phyloP scores from a whole-genome alignment of 2,797 vertebrate genomes.

The Xiphophorus birchmanni region DNA sequence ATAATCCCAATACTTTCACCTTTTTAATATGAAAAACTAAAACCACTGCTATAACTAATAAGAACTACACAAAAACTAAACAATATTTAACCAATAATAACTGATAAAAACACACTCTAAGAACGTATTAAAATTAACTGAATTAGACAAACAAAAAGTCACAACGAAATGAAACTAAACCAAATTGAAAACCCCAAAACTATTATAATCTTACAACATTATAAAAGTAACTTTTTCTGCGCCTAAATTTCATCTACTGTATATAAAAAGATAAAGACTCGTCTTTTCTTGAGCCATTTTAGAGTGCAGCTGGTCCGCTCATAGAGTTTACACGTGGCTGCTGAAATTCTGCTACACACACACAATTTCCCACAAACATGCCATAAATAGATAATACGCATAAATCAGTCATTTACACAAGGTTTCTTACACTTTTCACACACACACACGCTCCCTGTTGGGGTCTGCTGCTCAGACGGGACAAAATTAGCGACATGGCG shows the following conservation, averaged over 20 bases:
- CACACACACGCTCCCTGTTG: constrained; percentile 15
- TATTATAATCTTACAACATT: too few relatives aligned
- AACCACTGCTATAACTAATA: too few relatives aligned
- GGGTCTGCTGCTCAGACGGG: constrained; percentile 30
- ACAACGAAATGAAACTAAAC: too few relatives aligned
- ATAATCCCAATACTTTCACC: too few relatives aligned
- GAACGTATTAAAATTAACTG: too few relatives aligned
- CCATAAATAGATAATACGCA: constrained; percentile 32
- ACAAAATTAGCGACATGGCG: constrained; percentile 71
- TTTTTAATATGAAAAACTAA: too few relatives aligned
- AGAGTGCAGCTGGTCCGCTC: constrained; percentile 3
- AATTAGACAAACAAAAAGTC: too few relatives aligned
- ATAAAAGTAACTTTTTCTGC: too few relatives aligned
- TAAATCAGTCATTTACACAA: constrained; percentile 15
- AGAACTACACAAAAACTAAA: too few relatives aligned
- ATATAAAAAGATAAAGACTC: not conserved
- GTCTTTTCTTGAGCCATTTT: not conserved
- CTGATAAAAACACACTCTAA: too few relatives aligned
- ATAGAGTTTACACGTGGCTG: constrained; percentile 40
- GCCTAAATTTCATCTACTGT: not conserved
- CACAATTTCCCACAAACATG: constrained; percentile 12
- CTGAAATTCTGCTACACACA: constrained; percentile 34
- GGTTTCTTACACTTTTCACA: constrained; percentile 10
- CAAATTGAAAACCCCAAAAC: too few relatives aligned
- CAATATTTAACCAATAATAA: too few relatives aligned